A percentile compares a stretch with the other conserved stretches of the same genome.
These are phyloP conservation scores for Hypolimnas misippus DNA, from an alignment of 2,888 invertebrate species.

Conservation along the genomic window DNA sequence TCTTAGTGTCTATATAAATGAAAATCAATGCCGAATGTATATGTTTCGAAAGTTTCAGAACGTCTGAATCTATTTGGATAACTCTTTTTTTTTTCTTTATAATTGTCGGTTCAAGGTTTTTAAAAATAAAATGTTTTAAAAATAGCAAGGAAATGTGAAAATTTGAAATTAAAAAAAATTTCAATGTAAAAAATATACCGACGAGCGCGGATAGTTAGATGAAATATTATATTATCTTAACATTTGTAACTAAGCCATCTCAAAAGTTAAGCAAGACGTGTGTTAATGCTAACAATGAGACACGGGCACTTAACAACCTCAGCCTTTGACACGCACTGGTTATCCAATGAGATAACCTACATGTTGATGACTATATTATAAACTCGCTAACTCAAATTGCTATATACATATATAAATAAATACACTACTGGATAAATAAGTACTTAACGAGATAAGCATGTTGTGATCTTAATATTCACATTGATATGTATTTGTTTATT, in stretches of 20 bases:
- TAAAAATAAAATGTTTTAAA: too few species aligned
- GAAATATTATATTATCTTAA: too few species aligned
- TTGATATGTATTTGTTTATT: neutral
- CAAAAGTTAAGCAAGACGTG: slow-evolving; percentile 52
- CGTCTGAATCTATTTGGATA: too few species aligned
- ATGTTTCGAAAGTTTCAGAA: too few species aligned
- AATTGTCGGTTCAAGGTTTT: too few species aligned
- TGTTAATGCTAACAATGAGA: slow-evolving; percentile 54
- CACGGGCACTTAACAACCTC: slow-evolving; percentile 57
- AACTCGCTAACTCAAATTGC: neutral
- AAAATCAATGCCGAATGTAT: too few species aligned
- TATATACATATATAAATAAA: slow-evolving; percentile 1
- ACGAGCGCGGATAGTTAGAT: too few species aligned
- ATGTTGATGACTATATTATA: slow-evolving; percentile 35
- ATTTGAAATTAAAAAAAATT: too few species aligned
- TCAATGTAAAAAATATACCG: too few species aligned
- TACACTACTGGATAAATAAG: slow-evolving; percentile 5
- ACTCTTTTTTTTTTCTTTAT: too few species aligned
- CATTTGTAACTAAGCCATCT: slow-evolving; percentile 31
- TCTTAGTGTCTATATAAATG: too few species aligned
- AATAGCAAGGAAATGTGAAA: too few species aligned
- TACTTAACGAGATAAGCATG: neutral
- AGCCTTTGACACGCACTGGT: slow-evolving; percentile 70
- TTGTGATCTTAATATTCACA: neutral
- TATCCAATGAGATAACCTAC: slow-evolving; percentile 62